Evolutionary conservation across 2,888 invertebrate species (phyloP).

Genomic region (Vanessa cardui): DNA sequence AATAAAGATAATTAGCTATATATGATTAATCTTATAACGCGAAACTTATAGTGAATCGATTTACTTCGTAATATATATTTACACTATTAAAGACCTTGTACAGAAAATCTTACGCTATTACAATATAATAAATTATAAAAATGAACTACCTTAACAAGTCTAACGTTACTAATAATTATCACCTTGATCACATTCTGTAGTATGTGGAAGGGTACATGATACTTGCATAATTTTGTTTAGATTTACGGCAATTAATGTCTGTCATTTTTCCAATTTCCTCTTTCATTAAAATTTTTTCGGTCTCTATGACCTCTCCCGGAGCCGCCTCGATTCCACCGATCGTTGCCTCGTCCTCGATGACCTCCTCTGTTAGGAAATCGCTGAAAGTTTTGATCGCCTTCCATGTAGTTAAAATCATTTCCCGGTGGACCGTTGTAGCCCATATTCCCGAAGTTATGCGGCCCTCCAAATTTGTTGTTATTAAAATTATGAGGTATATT

Average conservation of each 20-base stretch:
- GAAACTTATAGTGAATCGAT: slow-evolving; percentile 32
- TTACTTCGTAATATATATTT: slow-evolving; percentile 53
- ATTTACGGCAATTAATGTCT: slow-evolving; percentile 67
- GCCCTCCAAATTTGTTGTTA: slow-evolving; percentile 64
- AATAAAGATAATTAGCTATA: slow-evolving; percentile 36
- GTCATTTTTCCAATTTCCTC: slow-evolving; percentile 80
- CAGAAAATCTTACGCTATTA: slow-evolving; percentile 40
- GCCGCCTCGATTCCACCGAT: slow-evolving; percentile 75
- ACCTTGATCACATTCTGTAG: slow-evolving; percentile 70
- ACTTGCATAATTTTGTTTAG: slow-evolving; percentile 27
- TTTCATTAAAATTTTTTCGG: slow-evolving; percentile 76
- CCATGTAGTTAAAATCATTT: slow-evolving; percentile 74
- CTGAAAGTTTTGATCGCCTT: slow-evolving; percentile 70
- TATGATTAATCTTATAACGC: slow-evolving; percentile 49
- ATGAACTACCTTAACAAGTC: slow-evolving; percentile 57
- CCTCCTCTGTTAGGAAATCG: slow-evolving; percentile 73
- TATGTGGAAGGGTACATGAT: slow-evolving; percentile 60
- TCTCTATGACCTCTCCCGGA: slow-evolving; percentile 75
- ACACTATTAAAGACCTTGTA: slow-evolving; percentile 55
- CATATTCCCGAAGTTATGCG: slow-evolving; percentile 73
- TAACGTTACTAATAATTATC: slow-evolving; percentile 62
- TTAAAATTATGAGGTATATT: slow-evolving; percentile 79
- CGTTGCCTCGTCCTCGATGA: slow-evolving; percentile 72
- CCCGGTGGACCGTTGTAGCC: slow-evolving; percentile 71
- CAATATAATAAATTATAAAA: slow-evolving; percentile 56